Conservation (phyloP, 2,888 invertebrate species). For the Leucoma salicis region DNA sequence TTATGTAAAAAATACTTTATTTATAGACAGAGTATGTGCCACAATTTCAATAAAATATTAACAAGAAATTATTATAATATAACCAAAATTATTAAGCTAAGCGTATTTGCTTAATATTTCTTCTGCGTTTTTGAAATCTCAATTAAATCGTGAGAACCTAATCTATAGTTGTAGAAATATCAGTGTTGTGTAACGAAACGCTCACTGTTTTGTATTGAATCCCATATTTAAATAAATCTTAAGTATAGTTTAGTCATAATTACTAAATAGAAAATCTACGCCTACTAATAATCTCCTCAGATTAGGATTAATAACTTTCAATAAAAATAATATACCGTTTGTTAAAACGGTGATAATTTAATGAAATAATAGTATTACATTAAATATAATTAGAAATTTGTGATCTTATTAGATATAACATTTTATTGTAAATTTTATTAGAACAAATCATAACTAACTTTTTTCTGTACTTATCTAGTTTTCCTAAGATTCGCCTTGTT, state of each 20-base stretch:
- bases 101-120: too few species aligned
- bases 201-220: neutral
- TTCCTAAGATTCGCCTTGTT: conserved; percentile 40
- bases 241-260: neutral
- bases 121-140: too few species aligned
- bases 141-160: too few species aligned
- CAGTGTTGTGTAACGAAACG: neutral
- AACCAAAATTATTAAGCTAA: too few species aligned
- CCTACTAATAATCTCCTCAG: neutral
- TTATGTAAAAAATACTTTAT: neutral
- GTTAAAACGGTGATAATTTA: too few species aligned
- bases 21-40: neutral
- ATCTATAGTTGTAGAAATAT: neutral
- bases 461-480: conserved; percentile 33
- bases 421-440: conserved; percentile 29
- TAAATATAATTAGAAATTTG: conserved; percentile 38
- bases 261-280: neutral
- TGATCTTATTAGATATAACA: conserved; percentile 36
- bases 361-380: conserved; percentile 19
- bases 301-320: neutral
- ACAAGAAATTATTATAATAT: neutral
- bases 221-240: neutral
- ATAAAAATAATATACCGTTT: neutral
- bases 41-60: neutral
- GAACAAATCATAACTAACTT: conserved; percentile 21